These are phyloP conservation scores for Drosophila carrolli DNA, from an alignment of 1,140 invertebrate species.

Conservation along the genomic window DNA sequence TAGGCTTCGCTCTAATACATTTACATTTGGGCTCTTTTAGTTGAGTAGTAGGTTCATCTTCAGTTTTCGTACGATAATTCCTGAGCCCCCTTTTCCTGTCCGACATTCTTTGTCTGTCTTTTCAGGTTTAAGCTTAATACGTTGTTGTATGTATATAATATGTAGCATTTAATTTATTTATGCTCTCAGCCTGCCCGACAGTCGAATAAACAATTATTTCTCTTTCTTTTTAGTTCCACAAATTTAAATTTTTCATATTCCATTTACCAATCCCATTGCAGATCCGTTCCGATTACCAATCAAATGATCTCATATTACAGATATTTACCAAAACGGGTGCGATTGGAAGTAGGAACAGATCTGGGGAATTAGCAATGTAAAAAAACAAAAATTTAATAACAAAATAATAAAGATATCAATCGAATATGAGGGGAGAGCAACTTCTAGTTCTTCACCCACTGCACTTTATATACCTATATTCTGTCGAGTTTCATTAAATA, in stretches of 20 bases:
- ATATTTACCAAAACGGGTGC: background rate
- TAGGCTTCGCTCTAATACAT: conserved; percentile 61
- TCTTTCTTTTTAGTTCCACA: conserved; percentile 13
- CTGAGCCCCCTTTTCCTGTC: conserved; percentile 5
- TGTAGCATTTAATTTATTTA: conserved; percentile 33
- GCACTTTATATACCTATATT: conserved; percentile 7
- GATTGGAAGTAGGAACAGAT: background rate
- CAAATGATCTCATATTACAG: background rate
- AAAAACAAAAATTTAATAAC: conserved; percentile 24
- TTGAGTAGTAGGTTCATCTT: conserved; percentile 9
- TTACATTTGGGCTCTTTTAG: conserved; percentile 48
- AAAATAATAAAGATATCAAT: conserved; percentile 61
- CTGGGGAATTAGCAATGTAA: background rate
- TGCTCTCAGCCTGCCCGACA: conserved; percentile 15
- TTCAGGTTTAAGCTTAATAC: conserved; percentile 41
- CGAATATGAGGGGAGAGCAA: conserved; percentile 18
- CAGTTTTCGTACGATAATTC: conserved; percentile 1
- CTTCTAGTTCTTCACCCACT: conserved; percentile 18
- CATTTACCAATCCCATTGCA: background rate
- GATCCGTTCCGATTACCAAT: background rate
- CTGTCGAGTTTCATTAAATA: conserved; percentile 49
- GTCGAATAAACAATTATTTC: background rate
- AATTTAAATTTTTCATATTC: conserved; percentile 10
- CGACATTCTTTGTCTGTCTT: conserved; percentile 4
- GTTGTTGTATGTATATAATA: conserved; percentile 38